phyloP scores from a whole-genome alignment of 1,140 invertebrate species.

The Neuroterus valhalla region DNA sequence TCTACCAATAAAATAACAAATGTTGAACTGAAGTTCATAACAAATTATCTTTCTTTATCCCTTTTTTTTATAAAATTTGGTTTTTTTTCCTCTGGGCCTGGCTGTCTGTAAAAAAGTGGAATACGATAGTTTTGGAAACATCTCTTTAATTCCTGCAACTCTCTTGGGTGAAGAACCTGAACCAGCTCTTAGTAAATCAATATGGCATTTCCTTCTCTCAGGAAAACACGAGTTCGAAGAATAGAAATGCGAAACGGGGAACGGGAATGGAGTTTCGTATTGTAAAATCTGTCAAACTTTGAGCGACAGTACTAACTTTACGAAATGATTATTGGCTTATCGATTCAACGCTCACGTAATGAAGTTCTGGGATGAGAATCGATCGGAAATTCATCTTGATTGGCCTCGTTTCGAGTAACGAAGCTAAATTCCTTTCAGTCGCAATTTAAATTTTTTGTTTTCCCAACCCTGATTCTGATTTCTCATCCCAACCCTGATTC shows the following conservation, averaged over 20 bases:
- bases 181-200: too few species aligned
- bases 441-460: background rate
- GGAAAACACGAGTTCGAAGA: background rate
- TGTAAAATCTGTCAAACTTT: conserved; percentile 19
- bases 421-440: background rate
- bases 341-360: background rate
- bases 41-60: too few species aligned
- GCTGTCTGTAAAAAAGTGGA: background rate
- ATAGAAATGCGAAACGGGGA: background rate
- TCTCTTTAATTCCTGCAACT: too few species aligned
- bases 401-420: conserved; percentile 7
- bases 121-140: background rate
- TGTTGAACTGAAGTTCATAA: too few species aligned
- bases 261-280: background rate
- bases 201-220: background rate
- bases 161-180: too few species aligned
- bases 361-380: background rate
- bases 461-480: background rate
- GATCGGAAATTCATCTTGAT: conserved; percentile 15
- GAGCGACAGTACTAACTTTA: background rate
- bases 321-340: conserved; percentile 12
- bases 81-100: background rate
- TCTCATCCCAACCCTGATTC: background rate
- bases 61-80: too few species aligned
- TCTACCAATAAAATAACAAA: too few species aligned